These are phyloP conservation scores for Pyxicephalus adspersus DNA, from an alignment of 2,113 vertebrate species.

Conservation along the genomic window DNA sequence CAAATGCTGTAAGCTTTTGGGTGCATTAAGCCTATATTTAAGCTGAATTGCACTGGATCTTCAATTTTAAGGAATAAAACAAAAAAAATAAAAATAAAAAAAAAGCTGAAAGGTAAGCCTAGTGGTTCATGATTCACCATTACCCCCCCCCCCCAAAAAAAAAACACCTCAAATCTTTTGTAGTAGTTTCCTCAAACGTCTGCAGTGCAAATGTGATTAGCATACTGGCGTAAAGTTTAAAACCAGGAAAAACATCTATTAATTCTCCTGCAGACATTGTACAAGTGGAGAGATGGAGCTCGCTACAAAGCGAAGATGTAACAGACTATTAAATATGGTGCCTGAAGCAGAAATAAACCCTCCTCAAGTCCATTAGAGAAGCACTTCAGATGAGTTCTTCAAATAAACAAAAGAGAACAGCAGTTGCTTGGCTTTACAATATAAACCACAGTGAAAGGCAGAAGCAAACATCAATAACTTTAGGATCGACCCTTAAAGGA, in stretches of 20 bases:
- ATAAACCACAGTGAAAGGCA: background rate
- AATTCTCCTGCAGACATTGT: background rate
- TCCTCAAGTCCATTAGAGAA: constrained; percentile 38
- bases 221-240: background rate
- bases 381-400: constrained; percentile 22
- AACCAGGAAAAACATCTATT: background rate
- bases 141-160: too few relatives aligned
- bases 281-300: background rate
- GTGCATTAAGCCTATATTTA: too few relatives aligned
- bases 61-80: too few relatives aligned
- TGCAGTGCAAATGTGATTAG: background rate
- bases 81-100: too few relatives aligned
- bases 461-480: background rate
- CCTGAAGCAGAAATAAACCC: constrained; percentile 21
- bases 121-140: too few relatives aligned
- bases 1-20: too few relatives aligned
- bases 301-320: constrained; percentile 15
- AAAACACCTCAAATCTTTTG: too few relatives aligned
- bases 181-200: background rate
- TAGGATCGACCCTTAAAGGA: too few relatives aligned
- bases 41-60: too few relatives aligned
- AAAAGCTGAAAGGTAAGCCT: too few relatives aligned
- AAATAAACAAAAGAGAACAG: constrained; percentile 15
- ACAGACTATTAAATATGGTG: constrained; percentile 48
- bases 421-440: constrained; percentile 4